Conservation (phyloP, 1,140 invertebrate species). For the Drepana arcuata region DNA sequence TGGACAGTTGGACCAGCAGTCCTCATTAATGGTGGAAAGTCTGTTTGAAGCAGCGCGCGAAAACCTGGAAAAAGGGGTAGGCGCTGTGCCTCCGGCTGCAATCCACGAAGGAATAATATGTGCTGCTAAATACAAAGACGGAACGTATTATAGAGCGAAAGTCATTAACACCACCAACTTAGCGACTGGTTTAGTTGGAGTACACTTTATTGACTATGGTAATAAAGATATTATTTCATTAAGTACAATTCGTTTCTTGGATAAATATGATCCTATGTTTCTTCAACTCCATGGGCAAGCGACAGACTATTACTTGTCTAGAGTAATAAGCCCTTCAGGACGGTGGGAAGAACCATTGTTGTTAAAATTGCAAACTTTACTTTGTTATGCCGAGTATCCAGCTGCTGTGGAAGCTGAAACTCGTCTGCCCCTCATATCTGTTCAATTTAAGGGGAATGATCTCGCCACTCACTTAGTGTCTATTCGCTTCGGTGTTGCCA, state of each 20-base stretch:
- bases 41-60: conserved; percentile 59
- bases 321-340: conserved; percentile 59
- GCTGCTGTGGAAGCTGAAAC: conserved; percentile 48
- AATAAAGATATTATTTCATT: conserved; percentile 73
- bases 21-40: conserved; percentile 71
- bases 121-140: conserved; percentile 77
- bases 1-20: conserved; percentile 75
- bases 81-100: conserved; percentile 33
- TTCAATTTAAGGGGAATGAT: conserved; percentile 62
- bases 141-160: conserved; percentile 75
- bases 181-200: conserved; percentile 65
- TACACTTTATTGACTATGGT: conserved; percentile 82
- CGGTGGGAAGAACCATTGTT: conserved; percentile 69
- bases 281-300: conserved; percentile 71
- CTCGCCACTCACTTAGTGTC: conserved; percentile 52
- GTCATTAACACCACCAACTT: conserved; percentile 64
- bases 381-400: conserved; percentile 70
- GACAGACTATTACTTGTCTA: conserved; percentile 72
- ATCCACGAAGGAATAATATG: conserved; percentile 72
- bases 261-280: conserved; percentile 67
- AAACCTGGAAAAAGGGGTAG: conserved; percentile 66
- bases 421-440: conserved; percentile 48
- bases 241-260: conserved; percentile 72
- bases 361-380: conserved; percentile 55
- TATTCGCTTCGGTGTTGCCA: conserved; percentile 38